These are phyloP conservation scores for Muschampia plurimacula DNA, from an alignment of 2,888 invertebrate species.

Conservation along the genomic window DNA sequence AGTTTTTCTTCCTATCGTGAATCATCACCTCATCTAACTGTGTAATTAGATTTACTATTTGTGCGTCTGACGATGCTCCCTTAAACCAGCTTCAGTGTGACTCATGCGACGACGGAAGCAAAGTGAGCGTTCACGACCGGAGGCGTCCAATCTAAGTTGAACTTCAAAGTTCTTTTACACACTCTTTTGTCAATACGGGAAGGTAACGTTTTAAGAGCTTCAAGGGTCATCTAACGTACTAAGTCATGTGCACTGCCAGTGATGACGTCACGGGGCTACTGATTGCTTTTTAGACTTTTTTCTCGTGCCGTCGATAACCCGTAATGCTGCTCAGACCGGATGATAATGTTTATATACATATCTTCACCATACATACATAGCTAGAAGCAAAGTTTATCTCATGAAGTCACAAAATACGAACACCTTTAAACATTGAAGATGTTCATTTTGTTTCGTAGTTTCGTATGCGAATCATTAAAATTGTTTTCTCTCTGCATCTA, in stretches of 20 bases:
- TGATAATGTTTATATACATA: conserved; percentile 47
- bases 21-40: conserved; percentile 50
- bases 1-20: conserved; percentile 35
- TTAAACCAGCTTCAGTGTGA: conserved; percentile 61
- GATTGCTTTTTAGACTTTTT: conserved; percentile 50
- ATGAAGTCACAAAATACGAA: neutral
- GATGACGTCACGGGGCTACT: conserved; percentile 53
- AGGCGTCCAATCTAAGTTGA: conserved; percentile 57
- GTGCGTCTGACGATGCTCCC: conserved; percentile 51
- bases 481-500: neutral
- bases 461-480: neutral
- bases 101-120: conserved; percentile 66
- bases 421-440: neutral
- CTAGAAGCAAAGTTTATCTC: conserved; percentile 17
- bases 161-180: conserved; percentile 48
- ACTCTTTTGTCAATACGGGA: conserved; percentile 42
- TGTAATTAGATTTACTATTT: conserved; percentile 65
- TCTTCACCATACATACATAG: conserved; percentile 14
- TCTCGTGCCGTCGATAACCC: conserved; percentile 45
- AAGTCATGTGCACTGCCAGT: conserved; percentile 42
- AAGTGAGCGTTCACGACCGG: conserved; percentile 59
- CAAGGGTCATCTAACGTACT: conserved; percentile 46
- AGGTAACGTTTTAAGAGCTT: conserved; percentile 46
- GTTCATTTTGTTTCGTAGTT: neutral
- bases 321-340: conserved; percentile 54